Conservation (phyloP, 2,888 invertebrate genomes). For the Campoletis raptor region DNA sequence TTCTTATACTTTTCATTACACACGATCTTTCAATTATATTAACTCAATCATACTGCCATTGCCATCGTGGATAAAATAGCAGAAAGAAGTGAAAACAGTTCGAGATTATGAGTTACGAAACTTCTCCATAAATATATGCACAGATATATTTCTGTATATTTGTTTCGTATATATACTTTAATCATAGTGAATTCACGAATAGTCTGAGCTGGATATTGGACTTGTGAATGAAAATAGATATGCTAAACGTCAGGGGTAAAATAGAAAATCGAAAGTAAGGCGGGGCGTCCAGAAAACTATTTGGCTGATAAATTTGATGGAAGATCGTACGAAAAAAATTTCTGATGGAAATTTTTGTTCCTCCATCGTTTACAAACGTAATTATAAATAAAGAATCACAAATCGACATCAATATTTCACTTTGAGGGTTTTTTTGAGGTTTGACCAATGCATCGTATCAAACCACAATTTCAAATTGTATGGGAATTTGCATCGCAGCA, state of each 20-base stretch:
- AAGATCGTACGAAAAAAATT: background rate
- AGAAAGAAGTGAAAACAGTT: constrained; percentile 14
- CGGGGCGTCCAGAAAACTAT: background rate
- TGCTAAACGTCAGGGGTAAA: background rate
- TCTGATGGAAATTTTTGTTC: too few species aligned
- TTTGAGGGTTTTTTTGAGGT: background rate
- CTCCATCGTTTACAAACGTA: too few species aligned
- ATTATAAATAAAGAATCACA: too few species aligned
- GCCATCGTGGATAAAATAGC: background rate
- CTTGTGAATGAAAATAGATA: background rate
- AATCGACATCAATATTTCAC: background rate
- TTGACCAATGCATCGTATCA: background rate
- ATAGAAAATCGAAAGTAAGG: background rate
- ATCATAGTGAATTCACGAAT: background rate
- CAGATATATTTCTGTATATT: background rate
- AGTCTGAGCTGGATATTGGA: background rate
- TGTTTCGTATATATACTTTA: background rate
- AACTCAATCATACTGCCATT: too few species aligned
- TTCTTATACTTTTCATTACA: background rate
- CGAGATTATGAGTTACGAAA: constrained; percentile 14
- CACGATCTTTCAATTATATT: background rate
- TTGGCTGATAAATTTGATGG: background rate
- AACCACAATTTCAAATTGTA: background rate
- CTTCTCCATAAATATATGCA: background rate
- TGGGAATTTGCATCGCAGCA: too few species aligned